Evolutionary conservation across 1,140 invertebrate genomes (phyloP), one percentile per base, ranked within the genome.

Genomic region (Drosophila eugracilis): DNA sequence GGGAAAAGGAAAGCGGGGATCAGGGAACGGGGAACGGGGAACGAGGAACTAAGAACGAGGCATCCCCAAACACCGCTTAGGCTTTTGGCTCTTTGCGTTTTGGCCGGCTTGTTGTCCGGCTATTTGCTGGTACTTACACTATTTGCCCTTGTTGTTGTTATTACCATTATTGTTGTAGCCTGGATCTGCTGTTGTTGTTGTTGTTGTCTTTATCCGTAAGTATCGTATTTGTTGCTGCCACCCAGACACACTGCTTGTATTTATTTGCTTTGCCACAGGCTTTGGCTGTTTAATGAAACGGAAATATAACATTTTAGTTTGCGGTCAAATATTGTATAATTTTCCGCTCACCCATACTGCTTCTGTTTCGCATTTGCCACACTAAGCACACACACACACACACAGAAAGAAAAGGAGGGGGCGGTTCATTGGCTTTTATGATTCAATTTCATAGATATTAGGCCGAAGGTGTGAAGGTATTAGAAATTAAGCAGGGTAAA

Each of bases 251-350:
- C 41, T 59, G 39, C 34, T 67, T 41, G 50, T 73, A 70, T 81
- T 76, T 81, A 62, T 65, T 84, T 75, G 63, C 63, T 50, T 42
- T 44, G 79, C 79, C 75, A 73, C 75, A 63, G 66, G 75, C 63
- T 73, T 85, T 85, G 66, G 62, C 80, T 78, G 80, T 79, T 85
- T 84, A 84, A 84, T 84, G 80, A 84, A 84, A 84, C 80, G 80
- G 75, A 85, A 85, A 60, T 79, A 84, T 75, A 75, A 84, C 71
- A 84, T 84, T 84, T 78, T 63, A 84, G 60, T 84, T 84, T 84
- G 80, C 71, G 75, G 79, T 79, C 71, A 75, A 83, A 84, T 84
- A 83, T 83, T 78, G 75, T 65, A 67, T 77, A 73, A 80, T 73
- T 67, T 63, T 72, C 34, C 48, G n/a, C 52, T 12, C 30, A 32